Percentiles rank a stretch among this genome's conserved stretches.
Evolutionary conservation across 2,113 vertebrate species (phyloP).

Genomic region (Dromas ardeola): DNA sequence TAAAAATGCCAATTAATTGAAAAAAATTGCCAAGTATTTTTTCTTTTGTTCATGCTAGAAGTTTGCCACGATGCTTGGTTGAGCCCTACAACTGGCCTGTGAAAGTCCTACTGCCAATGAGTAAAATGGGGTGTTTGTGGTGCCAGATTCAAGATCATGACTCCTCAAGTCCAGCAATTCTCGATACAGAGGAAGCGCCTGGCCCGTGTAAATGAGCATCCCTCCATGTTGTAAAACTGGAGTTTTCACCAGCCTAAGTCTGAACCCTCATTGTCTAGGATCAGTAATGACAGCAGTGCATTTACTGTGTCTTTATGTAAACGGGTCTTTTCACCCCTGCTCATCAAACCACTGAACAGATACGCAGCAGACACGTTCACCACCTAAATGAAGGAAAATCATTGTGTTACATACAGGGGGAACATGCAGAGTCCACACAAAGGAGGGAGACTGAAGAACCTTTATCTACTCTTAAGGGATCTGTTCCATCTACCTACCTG

Average conservation of each 20-base stretch:
- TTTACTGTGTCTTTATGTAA: background rate
- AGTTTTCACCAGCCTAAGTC: background rate
- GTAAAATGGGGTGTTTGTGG: background rate
- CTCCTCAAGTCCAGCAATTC: background rate
- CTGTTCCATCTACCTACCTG: background rate
- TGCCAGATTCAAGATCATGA: background rate
- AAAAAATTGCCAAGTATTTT: background rate
- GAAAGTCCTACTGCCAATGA: background rate
- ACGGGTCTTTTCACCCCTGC: background rate
- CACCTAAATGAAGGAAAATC: background rate
- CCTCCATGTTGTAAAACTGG: background rate
- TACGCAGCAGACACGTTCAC: fast-evolving
- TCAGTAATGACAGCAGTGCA: background rate
- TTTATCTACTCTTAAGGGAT: background rate
- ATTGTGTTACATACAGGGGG: background rate
- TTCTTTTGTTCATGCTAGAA: background rate
- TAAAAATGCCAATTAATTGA: background rate
- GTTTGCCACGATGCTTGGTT: background rate
- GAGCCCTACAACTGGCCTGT: background rate
- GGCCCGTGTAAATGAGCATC: background rate
- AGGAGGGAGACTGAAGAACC: background rate
- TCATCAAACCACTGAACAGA: background rate
- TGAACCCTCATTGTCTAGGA: background rate
- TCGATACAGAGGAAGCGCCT: background rate
- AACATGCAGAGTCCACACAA: background rate